Base-by-base conservation (phyloP, 2,113 vertebrate genomes). In the Illadopsis cleaveri region DNA sequence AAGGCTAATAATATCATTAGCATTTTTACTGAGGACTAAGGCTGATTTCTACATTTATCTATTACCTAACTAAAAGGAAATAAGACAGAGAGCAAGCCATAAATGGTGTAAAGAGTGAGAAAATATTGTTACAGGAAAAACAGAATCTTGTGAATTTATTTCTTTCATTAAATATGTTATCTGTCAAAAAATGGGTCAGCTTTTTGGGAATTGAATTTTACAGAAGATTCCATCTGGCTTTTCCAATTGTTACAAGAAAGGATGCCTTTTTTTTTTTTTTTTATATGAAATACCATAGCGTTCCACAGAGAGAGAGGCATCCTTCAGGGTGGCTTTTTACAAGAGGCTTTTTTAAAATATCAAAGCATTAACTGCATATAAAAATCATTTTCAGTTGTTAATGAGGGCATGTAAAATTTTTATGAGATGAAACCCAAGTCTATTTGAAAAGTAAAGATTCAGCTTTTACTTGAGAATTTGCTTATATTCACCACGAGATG, bases 311-410 rank as follows among this genome's bases (percentile, higher is more conserved):
- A 66, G 20, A 94, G 24, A 77, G 7, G 25, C 37, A 75, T 83
- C 65, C 69, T 97, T 96, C 50, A 57, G 44, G 57, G 35, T 80
- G 31, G 30, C 9, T 90, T 33, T 77, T 69, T 73, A 51, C 25
- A 89, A 54, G 25, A 64, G 9, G 40, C 15, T 60, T 68, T 47
- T 93, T 82, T 8, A 50, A 95, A 96, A 71, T 89, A 89, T 61
- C 28, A 66, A 86, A 65, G 91, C 89, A 92, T 65, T 81, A 90
- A 42, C 47, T 92, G 28, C 38, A 75, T 62, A n/a, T 75, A 79
- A 94, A 96, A 95, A 48, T 48, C 1, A 60, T 92, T 91, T 94
- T 83, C 35, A 84, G 62, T 60, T 89, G 54, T 92, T 86, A 89
- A 62, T 88, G 71, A 66, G 71, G 62, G 15, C 37, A 40, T 66